Percentiles rank a stretch among this genome's conserved stretches.
These are phyloP conservation scores for Lepus americanus DNA, from an alignment of 2,113 vertebrate species.

Conservation along the genomic window DNA sequence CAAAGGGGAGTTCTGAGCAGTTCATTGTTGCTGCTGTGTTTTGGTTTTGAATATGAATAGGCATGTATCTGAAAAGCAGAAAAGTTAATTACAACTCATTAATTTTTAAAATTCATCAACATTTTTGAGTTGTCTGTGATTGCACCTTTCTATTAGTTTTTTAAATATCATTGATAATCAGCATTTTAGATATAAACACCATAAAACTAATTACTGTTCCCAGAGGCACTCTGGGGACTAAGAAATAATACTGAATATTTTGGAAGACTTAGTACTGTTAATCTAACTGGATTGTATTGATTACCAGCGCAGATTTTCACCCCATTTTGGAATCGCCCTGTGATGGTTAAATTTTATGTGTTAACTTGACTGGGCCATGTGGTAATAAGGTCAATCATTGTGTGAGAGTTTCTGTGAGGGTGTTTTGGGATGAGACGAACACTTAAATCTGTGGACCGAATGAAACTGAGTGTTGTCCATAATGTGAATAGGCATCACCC, in stretches of 20 bases:
- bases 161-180: background rate
- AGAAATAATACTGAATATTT: background rate
- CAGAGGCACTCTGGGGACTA: background rate
- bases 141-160: background rate
- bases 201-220: background rate
- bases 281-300: background rate
- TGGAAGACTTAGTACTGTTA: background rate
- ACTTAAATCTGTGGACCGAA: background rate
- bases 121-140: constrained; percentile 29
- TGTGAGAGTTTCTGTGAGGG: background rate
- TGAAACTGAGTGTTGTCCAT: background rate
- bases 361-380: background rate
- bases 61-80: background rate
- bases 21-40: background rate
- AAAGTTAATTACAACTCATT: background rate
- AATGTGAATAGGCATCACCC: background rate
- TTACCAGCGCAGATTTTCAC: background rate
- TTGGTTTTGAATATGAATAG: constrained; percentile 3
- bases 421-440: background rate
- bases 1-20: background rate
- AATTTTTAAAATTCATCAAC: background rate
- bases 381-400: background rate
- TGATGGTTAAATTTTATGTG: constrained; percentile 12
- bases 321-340: background rate
- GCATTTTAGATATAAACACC: background rate